These are phyloP conservation scores for Limnephilus auricula DNA, from an alignment of 2,888 invertebrate species.

Conservation along the genomic window DNA sequence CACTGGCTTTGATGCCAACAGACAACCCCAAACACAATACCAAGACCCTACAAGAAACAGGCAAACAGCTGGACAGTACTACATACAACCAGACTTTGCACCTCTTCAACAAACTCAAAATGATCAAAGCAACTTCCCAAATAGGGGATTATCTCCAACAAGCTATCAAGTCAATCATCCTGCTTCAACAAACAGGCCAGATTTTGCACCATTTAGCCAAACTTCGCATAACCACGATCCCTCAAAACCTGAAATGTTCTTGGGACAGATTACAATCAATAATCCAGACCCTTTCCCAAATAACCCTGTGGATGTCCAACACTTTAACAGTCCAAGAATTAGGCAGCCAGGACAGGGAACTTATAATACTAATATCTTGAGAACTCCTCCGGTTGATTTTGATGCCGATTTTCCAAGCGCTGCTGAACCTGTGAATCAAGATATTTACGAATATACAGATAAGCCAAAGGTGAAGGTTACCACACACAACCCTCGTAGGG, in stretches of 20 bases:
- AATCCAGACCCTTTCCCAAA: conserved; percentile 75
- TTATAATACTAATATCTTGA: conserved; percentile 76
- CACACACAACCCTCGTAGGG: conserved; percentile 60
- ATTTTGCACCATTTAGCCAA: conserved; percentile 76
- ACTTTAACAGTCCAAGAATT: conserved; percentile 64
- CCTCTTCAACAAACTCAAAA: conserved; percentile 66
- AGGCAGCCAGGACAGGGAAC: conserved; percentile 59
- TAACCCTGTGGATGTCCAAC: conserved; percentile 65
- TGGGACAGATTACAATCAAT: conserved; percentile 81
- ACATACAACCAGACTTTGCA: conserved; percentile 74
- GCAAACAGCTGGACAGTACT: conserved; percentile 74
- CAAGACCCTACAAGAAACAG: conserved; percentile 75
- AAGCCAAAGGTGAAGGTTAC: conserved; percentile 57
- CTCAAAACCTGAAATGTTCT: conserved; percentile 80
- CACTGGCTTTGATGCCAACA: conserved; percentile 69
- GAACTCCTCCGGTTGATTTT: conserved; percentile 72
- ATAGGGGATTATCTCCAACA: conserved; percentile 73
- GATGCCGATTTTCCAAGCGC: conserved; percentile 65
- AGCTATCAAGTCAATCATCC: conserved; percentile 75
- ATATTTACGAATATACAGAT: conserved; percentile 68
- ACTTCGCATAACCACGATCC: conserved; percentile 79
- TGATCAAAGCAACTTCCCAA: conserved; percentile 51
- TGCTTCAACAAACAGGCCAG: conserved; percentile 78
- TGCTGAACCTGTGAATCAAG: conserved; percentile 69
- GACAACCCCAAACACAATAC: conserved; percentile 72